phyloP scores from a whole-genome alignment of 2,797 vertebrate genomes.

The Vultur gryphus region DNA sequence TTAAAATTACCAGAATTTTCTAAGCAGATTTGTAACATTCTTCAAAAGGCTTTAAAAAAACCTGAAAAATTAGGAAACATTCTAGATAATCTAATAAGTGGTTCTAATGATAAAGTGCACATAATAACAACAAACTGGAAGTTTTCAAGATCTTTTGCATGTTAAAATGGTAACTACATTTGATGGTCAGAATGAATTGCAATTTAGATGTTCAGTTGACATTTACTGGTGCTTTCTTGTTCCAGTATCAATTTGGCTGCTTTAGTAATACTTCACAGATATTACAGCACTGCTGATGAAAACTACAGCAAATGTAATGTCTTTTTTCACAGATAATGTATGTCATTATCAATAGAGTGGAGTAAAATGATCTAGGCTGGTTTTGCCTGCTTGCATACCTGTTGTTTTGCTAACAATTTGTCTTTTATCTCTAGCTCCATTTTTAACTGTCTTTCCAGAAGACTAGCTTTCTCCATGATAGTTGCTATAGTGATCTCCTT shows the following conservation, averaged over 20 bases:
- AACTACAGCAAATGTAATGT: neutral
- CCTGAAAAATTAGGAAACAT: neutral
- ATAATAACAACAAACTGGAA: neutral
- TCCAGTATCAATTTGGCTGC: neutral
- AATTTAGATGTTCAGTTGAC: neutral
- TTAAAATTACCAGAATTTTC: neutral
- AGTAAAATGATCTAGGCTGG: neutral
- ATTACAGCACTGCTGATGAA: neutral
- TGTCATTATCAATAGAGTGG: neutral
- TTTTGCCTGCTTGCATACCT: slow-evolving; percentile 66
- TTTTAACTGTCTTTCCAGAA: slow-evolving; percentile 78
- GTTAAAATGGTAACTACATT: neutral
- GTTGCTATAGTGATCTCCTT: slow-evolving; percentile 80
- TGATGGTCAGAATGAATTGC: neutral
- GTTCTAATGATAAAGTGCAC: neutral
- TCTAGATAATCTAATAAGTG: neutral
- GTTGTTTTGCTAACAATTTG: slow-evolving; percentile 72
- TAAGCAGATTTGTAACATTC: neutral
- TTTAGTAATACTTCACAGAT: neutral
- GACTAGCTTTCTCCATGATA: slow-evolving; percentile 74
- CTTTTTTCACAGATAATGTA: neutral
- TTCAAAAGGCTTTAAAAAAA: neutral
- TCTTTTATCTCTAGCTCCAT: slow-evolving; percentile 75
- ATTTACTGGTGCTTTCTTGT: neutral
- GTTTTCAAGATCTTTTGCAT: neutral